Evolutionary conservation across 1,140 invertebrate species (phyloP).

Genomic region (Eumeta japonica): DNA sequence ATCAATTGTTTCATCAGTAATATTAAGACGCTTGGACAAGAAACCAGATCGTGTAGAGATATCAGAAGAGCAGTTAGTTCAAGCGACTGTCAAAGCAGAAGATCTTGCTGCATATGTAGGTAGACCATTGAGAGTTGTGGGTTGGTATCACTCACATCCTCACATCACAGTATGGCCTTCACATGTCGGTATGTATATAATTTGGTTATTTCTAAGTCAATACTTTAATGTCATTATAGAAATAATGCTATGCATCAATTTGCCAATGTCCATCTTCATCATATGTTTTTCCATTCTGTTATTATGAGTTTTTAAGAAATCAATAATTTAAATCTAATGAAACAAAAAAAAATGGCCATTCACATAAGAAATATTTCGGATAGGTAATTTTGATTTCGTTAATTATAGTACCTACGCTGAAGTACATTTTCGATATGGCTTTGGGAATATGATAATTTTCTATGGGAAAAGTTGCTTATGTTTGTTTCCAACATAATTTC

Average conservation of each 20-base stretch:
- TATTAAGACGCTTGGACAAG: conserved; percentile 77
- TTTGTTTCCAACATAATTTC: no score
- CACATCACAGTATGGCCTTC: conserved; percentile 90
- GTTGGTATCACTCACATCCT: conserved; percentile 92
- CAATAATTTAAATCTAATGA: conserved; percentile 2
- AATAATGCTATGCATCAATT: conserved; percentile 6
- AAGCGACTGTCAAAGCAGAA: conserved; percentile 66
- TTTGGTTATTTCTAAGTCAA: conserved; percentile 1
- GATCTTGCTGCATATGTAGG: conserved; percentile 60
- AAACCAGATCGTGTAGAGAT: conserved; percentile 86
- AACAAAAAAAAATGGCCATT: no score
- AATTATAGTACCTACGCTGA: no score
- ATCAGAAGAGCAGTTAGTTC: conserved; percentile 74
- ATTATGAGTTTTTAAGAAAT: no score
- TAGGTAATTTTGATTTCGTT: no score
- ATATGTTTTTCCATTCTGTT: no score
- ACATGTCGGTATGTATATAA: conserved; percentile 68
- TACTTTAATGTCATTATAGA: no score
- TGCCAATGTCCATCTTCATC: no score
- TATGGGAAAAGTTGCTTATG: no score
- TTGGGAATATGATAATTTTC: no score
- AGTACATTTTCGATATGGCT: no score
- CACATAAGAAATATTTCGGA: no score
- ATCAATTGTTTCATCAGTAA: conserved; percentile 74
- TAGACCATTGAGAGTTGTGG: conserved; percentile 72